Conservation (phyloP, 2,797 vertebrate species). For the Clamator glandarius region DNA sequence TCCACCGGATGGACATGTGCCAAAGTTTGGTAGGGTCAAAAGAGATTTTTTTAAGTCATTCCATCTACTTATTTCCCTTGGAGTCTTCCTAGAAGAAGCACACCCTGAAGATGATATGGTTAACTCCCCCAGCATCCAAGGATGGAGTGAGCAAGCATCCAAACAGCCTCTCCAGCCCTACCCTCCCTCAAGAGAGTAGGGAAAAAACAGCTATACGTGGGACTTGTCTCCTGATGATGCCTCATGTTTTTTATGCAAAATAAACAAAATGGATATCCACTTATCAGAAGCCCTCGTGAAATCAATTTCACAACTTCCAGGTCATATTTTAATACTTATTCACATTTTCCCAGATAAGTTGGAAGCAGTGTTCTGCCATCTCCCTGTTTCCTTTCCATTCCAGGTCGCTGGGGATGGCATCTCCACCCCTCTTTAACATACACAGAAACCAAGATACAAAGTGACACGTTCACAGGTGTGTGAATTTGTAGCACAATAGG, state of each 20-base stretch:
- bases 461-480: neutral
- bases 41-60: neutral
- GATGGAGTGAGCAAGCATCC: neutral
- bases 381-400: neutral
- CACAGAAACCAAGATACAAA: neutral
- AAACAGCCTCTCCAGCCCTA: neutral
- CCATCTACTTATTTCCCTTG: neutral
- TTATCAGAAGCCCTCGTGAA: neutral
- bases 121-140: neutral
- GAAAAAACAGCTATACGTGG: accelerated
- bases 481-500: neutral
- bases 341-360: neutral
- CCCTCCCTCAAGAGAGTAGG: neutral
- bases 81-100: neutral
- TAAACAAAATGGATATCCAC: neutral
- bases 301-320: neutral
- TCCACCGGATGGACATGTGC: too few relatives aligned
- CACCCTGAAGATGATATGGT: neutral
- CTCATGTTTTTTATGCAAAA: neutral
- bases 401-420: neutral
- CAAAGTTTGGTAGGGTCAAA: neutral
- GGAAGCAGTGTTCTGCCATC: neutral
- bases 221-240: neutral
- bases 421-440: neutral
- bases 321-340: neutral